A percentile compares a stretch with the other conserved stretches of the same genome.
Evolutionary conservation across 2,888 invertebrate species (phyloP).

Genomic region (Caenorhabditis wallacei): DNA sequence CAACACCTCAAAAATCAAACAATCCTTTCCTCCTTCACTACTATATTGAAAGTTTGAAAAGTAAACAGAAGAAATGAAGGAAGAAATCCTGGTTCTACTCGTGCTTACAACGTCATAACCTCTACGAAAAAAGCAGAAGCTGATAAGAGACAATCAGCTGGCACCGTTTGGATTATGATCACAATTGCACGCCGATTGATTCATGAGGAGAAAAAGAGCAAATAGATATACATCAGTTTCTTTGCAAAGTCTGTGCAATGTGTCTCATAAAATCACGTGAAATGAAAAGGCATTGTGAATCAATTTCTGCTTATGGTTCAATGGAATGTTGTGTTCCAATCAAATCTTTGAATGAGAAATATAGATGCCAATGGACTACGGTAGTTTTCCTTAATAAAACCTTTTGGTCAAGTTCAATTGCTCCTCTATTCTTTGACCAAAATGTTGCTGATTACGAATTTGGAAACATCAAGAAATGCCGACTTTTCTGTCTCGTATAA

Average conservation of each 20-base stretch:
- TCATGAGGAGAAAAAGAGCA: slow-evolving; percentile 10
- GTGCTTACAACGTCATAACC: slow-evolving; percentile 53
- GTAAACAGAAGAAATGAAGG: slow-evolving; percentile 25
- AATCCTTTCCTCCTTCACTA: slow-evolving; percentile 16
- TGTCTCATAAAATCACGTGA: too few species aligned
- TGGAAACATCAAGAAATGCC: background rate
- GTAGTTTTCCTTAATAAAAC: too few species aligned
- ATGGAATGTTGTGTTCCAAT: too few species aligned
- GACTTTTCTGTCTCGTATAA: background rate
- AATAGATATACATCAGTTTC: background rate
- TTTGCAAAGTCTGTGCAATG: background rate
- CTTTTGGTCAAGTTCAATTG: too few species aligned
- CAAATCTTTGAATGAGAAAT: too few species aligned
- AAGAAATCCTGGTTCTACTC: slow-evolving; percentile 37
- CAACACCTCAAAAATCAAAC: slow-evolving; percentile 52
- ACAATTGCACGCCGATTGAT: background rate
- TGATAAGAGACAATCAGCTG: slow-evolving; percentile 55
- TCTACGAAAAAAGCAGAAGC: slow-evolving; percentile 24
- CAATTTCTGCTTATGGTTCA: too few species aligned
- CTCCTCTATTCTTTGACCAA: too few species aligned
- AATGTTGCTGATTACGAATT: slow-evolving; percentile 5
- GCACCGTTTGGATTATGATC: slow-evolving; percentile 34
- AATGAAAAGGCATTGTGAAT: too few species aligned
- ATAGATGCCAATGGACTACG: too few species aligned
- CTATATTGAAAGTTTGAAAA: slow-evolving; percentile 30